These are phyloP conservation scores for Planococcus citri DNA, from an alignment of 1,140 invertebrate genomes.

Conservation along the genomic window DNA sequence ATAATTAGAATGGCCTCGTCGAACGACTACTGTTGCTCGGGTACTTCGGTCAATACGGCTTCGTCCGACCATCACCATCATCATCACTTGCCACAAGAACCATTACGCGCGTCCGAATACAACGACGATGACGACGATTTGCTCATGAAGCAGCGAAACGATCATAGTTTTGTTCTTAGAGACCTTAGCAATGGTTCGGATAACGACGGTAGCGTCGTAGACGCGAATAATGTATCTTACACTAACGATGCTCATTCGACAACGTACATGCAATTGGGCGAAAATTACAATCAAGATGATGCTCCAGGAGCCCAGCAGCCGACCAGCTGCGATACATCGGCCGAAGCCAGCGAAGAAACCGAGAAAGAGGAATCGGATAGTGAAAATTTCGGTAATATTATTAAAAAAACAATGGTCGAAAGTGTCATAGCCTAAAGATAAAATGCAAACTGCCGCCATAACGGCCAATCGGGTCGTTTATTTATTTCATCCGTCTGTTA, in stretches of 20 bases:
- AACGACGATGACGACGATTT: too few relatives aligned
- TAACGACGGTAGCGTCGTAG: neutral
- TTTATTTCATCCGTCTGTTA: neutral
- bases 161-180: neutral
- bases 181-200: neutral
- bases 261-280: neutral
- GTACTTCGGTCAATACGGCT: too few relatives aligned
- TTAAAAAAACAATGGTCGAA: constrained; percentile 84
- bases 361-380: constrained; percentile 32
- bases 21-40: neutral
- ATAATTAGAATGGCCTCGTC: neutral
- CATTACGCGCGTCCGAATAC: too few relatives aligned
- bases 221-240: neutral
- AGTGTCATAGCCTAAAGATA: constrained; percentile 60
- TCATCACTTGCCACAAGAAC: neutral
- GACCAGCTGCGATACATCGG: neutral
- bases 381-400: constrained; percentile 82
- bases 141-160: neutral
- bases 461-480: neutral
- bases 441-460: neutral
- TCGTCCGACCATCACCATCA: too few relatives aligned
- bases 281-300: neutral
- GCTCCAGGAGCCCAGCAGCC: too few relatives aligned
- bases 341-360: neutral
- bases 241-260: neutral